phyloP scores from a whole-genome alignment of 2,113 vertebrate species.

The Chloropsis cyanopogon region DNA sequence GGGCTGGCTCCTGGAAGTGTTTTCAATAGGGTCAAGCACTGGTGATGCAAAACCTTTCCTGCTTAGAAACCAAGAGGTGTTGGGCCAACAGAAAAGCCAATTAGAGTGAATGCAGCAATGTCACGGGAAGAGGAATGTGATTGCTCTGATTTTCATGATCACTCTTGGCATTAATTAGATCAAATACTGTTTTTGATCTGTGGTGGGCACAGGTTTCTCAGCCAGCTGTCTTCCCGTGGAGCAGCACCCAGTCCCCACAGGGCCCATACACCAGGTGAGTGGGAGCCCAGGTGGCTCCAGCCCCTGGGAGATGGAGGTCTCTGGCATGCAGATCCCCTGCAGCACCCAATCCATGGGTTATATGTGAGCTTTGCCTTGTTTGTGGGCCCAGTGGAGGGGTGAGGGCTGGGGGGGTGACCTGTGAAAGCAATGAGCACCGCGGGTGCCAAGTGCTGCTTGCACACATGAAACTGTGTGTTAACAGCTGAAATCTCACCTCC shows the following conservation, averaged over 20 bases:
- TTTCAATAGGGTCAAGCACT: background rate
- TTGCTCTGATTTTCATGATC: background rate
- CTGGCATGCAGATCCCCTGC: background rate
- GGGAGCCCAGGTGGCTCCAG: background rate
- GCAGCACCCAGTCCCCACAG: background rate
- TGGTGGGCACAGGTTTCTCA: background rate
- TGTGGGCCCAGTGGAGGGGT: background rate
- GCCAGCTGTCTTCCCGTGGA: fast-evolving
- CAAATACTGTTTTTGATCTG: background rate
- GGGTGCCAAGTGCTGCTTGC: background rate
- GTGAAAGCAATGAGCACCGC: background rate
- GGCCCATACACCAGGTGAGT: fast-evolving
- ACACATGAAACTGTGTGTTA: background rate
- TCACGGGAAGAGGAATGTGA: background rate
- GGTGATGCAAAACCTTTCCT: background rate
- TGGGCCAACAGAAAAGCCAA: background rate
- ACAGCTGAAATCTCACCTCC: constrained; percentile 13
- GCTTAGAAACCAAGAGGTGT: background rate
- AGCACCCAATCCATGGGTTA: background rate
- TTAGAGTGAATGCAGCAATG: background rate
- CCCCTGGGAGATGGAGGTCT: background rate
- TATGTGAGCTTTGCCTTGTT: fast-evolving
- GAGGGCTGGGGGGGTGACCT: background rate
- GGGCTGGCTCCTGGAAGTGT: background rate
- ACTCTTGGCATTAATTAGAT: background rate